These are phyloP conservation scores for Python bivittatus DNA, from an alignment of 2,113 vertebrate species.

Conservation along the genomic window DNA sequence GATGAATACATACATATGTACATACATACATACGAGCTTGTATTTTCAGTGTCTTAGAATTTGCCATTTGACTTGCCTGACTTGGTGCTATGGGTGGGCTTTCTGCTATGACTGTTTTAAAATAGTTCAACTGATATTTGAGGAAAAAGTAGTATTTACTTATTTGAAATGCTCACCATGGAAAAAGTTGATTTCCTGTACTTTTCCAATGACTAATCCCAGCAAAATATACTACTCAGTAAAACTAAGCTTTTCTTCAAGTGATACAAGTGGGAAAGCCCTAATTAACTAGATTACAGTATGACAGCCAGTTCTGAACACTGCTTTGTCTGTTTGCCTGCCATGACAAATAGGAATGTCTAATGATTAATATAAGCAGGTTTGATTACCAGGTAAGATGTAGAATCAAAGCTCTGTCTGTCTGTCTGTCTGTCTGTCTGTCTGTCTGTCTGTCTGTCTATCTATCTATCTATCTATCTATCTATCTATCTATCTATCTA, in stretches of 20 bases:
- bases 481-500: too few species aligned
- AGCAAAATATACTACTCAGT: conserved; percentile 11
- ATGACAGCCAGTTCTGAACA: background rate
- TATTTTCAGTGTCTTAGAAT: background rate
- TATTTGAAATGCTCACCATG: background rate
- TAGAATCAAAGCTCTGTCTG: background rate
- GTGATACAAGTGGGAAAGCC: conserved; percentile 3
- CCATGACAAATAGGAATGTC: conserved; percentile 14
- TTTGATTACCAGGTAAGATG: conserved; percentile 1
- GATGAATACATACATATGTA: too few species aligned
- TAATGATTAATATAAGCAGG: conserved; percentile 12
- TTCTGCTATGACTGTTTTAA: background rate
- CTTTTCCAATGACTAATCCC: conserved; percentile 11
- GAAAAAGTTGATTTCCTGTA: conserved; percentile 22
- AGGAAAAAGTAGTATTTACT: conserved; percentile 18
- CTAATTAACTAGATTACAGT: background rate
- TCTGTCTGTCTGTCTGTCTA: too few species aligned
- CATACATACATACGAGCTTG: background rate
- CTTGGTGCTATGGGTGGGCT: background rate
- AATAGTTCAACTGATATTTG: background rate
- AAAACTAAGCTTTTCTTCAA: conserved; percentile 10
- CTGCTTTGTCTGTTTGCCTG: conserved; percentile 20
- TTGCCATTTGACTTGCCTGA: background rate
- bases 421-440: too few species aligned
- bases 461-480: too few species aligned